Conservation (phyloP, 2,888 invertebrate species). For the Selenia dentaria region DNA sequence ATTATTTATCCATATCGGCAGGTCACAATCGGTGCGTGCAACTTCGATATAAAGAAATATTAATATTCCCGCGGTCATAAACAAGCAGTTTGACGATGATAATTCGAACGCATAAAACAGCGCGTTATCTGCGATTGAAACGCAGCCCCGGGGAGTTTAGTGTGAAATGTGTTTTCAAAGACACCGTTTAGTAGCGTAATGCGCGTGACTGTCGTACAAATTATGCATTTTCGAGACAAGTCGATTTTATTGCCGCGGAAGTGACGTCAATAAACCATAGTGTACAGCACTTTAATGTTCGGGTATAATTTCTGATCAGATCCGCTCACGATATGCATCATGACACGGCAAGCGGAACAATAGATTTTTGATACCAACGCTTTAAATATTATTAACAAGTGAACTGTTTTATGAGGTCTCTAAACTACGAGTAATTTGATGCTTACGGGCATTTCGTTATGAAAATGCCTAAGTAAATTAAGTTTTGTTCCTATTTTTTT, state of each 20-base stretch:
- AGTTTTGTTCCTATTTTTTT: not conserved
- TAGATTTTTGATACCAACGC: slow-evolving; percentile 30
- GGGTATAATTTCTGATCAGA: slow-evolving; percentile 76
- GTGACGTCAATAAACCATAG: slow-evolving; percentile 82
- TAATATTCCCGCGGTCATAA: slow-evolving; percentile 74
- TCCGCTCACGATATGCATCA: slow-evolving; percentile 66
- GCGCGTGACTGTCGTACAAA: slow-evolving; percentile 82
- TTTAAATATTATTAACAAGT: slow-evolving; percentile 26
- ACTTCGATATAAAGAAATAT: slow-evolving; percentile 74
- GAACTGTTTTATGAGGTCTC: slow-evolving; percentile 8
- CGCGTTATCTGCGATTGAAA: slow-evolving; percentile 77
- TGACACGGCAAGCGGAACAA: slow-evolving; percentile 58
- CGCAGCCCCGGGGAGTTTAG: slow-evolving; percentile 72
- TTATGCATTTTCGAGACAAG: slow-evolving; percentile 82
- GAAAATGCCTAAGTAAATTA: not conserved
- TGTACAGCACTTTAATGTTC: slow-evolving; percentile 77
- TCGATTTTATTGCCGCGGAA: slow-evolving; percentile 81
- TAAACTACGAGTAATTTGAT: not conserved
- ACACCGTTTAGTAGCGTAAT: slow-evolving; percentile 82
- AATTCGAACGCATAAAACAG: slow-evolving; percentile 81
- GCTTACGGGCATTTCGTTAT: not conserved
- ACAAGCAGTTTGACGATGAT: slow-evolving; percentile 75
- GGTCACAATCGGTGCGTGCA: slow-evolving; percentile 59
- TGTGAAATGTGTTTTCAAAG: slow-evolving; percentile 82
- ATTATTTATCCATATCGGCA: slow-evolving; percentile 32